A percentile compares a stretch with the other conserved stretches of the same genome.
These are phyloP conservation scores for Drosophila kepulauana DNA, from an alignment of 1,140 invertebrate species.

Conservation along the genomic window DNA sequence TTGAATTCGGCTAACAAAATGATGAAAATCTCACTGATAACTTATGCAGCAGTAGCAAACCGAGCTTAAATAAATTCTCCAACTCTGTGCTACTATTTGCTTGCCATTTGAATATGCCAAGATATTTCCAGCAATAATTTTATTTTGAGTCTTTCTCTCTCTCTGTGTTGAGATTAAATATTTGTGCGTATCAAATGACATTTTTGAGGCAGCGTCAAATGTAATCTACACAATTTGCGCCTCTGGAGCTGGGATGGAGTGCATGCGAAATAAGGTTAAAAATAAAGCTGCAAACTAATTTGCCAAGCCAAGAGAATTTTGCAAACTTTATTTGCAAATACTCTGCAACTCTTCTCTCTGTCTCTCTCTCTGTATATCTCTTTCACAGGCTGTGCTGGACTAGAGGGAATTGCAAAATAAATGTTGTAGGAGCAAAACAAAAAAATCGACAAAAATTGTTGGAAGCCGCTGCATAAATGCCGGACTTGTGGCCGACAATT, in stretches of 20 bases:
- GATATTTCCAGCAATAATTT: slow-evolving; percentile 57
- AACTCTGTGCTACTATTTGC: slow-evolving; percentile 51
- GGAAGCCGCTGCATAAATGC: slow-evolving; percentile 48
- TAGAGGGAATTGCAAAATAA: slow-evolving; percentile 53
- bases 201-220: slow-evolving; percentile 72
- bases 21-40: slow-evolving; percentile 75
- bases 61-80: slow-evolving; percentile 49
- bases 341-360: neutral
- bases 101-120: slow-evolving; percentile 72
- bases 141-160: slow-evolving; percentile 11
- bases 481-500: slow-evolving; percentile 68
- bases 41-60: slow-evolving; percentile 59
- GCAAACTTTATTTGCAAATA: slow-evolving; percentile 18
- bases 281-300: slow-evolving; percentile 38
- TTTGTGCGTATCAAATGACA: slow-evolving; percentile 79
- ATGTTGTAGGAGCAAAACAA: slow-evolving; percentile 43
- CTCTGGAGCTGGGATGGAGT: slow-evolving; percentile 1
- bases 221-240: slow-evolving; percentile 71
- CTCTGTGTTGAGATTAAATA: slow-evolving; percentile 62
- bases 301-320: slow-evolving; percentile 41
- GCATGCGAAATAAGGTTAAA: slow-evolving; percentile 37
- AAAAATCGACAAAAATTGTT: slow-evolving; percentile 54
- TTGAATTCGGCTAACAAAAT: slow-evolving; percentile 80
- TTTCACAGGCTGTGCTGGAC: slow-evolving; percentile 5
- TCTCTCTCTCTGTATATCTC: neutral